Percentiles rank a stretch among this genome's conserved stretches.
phyloP scores from a whole-genome alignment of 2,888 invertebrate genomes.

The Galeopsomyia nigrocyanea region DNA sequence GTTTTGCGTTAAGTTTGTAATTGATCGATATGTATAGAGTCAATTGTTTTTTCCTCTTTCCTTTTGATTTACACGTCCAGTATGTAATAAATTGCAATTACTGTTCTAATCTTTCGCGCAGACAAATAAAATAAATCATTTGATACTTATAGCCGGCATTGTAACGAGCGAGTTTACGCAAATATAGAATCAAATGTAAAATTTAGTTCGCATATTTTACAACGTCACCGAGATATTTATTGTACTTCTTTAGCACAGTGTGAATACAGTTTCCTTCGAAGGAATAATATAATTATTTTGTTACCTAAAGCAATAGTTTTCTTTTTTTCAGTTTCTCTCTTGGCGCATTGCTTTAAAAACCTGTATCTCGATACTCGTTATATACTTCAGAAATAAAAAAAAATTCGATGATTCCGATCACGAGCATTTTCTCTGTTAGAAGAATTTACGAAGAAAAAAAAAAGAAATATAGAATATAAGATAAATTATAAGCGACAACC shows the following conservation, averaged over 20 bases:
- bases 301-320: constrained; percentile 15
- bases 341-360: neutral
- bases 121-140: neutral
- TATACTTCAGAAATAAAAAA: constrained; percentile 7
- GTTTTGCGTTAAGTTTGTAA: constrained; percentile 29
- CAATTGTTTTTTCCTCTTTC: neutral
- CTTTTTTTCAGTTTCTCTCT: constrained; percentile 5
- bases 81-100: constrained; percentile 2
- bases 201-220: constrained; percentile 8
- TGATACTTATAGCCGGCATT: neutral
- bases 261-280: constrained; percentile 4
- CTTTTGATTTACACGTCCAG: neutral
- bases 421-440: constrained; percentile 25
- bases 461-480: constrained; percentile 17
- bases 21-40: neutral
- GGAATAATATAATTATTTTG: constrained; percentile 15
- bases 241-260: constrained; percentile 18
- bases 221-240: constrained; percentile 16
- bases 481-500: constrained; percentile 24
- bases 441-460: constrained; percentile 25
- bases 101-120: neutral
- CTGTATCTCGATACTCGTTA: constrained; percentile 27
- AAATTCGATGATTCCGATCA: constrained; percentile 18
- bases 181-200: constrained; percentile 21
- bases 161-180: neutral